Base-by-base conservation (phyloP, 2,888 invertebrate genomes). In the Mesorhabditis spiculigera region DNA sequence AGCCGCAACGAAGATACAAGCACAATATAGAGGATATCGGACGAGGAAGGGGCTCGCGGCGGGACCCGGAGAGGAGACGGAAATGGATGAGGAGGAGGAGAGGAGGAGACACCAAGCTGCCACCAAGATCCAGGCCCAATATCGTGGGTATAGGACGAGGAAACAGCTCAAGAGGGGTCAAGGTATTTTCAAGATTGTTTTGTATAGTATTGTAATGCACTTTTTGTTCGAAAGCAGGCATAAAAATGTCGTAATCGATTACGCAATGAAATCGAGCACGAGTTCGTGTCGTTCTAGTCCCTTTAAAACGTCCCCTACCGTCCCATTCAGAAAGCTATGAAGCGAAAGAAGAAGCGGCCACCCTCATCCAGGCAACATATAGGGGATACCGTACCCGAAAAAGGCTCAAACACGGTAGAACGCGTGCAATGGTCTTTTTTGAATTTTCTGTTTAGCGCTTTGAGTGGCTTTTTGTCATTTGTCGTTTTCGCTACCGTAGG, bases 351-450 rank as follows among this genome's bases (percentile, higher is more conserved):
- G 28, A 28, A 28, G 76, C 76, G 1, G 76, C 73, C 5, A 71
- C 71, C 5, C 68, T 44, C 16, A 75, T 75, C 28, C 76, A 75
- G 63, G 70, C 69, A 6, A 58, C 64, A 43, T 4, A 63, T 41
- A 61, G 76, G 8, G 77, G 77, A 5, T 74, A 70, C 63, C 64
- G 66, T 1, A 64, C 73, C 13, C 28, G 77, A 28, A 66, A 71
- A 28, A 16, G 42, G 16, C 5, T 78, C 10, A 73, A 67, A 43
- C 10, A 8, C 8, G 43, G 65, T 42, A 65, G 28, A 28, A 28
- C 1, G 28, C 28, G 28, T 28, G 28, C 28, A 28, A 28, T 28
- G 1, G 28, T 28, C 58, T 13, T 13, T 13, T 16, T 16, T 43
- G 66, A 3, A 41, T 41, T 13, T 10, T 65, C 44, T 65, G 66